Percentiles rank a stretch among this genome's conserved stretches.
These are phyloP conservation scores for Ditula angustiorana DNA, from an alignment of 2,888 invertebrate genomes.

Conservation along the genomic window DNA sequence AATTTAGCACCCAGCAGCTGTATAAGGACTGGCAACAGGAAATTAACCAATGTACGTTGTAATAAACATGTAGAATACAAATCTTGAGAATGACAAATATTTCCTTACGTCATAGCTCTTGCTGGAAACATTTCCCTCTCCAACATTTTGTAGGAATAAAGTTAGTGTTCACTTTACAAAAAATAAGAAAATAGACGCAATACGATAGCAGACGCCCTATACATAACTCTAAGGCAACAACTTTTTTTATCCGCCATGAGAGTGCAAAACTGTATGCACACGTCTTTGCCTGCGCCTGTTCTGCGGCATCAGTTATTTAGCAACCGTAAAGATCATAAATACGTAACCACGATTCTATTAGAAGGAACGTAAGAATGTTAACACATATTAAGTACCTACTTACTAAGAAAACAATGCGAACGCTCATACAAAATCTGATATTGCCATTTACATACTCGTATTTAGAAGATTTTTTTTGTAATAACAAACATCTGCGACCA, in stretches of 20 bases:
- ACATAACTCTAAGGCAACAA: too few relatives aligned
- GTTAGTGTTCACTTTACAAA: too few relatives aligned
- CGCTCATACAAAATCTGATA: not conserved
- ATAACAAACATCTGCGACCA: constrained; percentile 4
- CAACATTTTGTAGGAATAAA: too few relatives aligned
- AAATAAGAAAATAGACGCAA: too few relatives aligned
- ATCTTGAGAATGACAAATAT: not conserved
- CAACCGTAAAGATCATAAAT: not conserved
- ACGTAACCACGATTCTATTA: not conserved
- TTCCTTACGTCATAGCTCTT: too few relatives aligned
- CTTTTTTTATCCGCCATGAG: too few relatives aligned
- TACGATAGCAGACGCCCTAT: too few relatives aligned
- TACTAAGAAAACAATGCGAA: not conserved
- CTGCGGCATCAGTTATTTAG: not conserved
- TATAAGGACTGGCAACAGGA: not conserved
- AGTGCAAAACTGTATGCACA: too few relatives aligned
- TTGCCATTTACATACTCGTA: not conserved
- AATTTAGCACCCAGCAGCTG: not conserved
- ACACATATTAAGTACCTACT: too few relatives aligned
- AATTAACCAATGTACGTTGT: not conserved
- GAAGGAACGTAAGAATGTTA: not conserved
- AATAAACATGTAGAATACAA: not conserved
- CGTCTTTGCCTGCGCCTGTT: too few relatives aligned
- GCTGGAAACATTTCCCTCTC: too few relatives aligned
- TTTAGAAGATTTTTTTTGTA: constrained; percentile 6